phyloP scores from a whole-genome alignment of 2,888 invertebrate species.

The Pinctada fucata region DNA sequence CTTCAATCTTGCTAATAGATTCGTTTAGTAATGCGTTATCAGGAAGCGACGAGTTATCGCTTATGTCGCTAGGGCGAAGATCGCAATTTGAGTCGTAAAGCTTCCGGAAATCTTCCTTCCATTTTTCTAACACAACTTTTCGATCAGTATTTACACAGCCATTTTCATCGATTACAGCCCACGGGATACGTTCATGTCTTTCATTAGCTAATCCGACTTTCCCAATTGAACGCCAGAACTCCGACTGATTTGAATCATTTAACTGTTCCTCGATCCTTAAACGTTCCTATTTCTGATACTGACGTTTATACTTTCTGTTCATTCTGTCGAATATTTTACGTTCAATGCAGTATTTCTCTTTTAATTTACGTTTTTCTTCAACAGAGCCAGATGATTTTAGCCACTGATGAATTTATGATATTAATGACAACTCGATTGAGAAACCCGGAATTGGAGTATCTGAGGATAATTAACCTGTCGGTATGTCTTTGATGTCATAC shows the following conservation, averaged over 20 bases:
- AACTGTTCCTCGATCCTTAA: too few species aligned
- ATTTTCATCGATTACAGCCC: background rate
- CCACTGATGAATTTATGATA: too few species aligned
- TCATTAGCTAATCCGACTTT: slow-evolving; percentile 10
- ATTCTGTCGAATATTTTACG: too few species aligned
- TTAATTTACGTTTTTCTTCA: too few species aligned
- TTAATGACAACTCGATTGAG: too few species aligned
- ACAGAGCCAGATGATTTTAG: too few species aligned
- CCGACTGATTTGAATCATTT: background rate
- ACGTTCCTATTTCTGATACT: too few species aligned
- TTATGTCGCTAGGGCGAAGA: background rate
- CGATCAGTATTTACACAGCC: background rate
- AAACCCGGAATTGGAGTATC: too few species aligned
- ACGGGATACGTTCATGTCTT: slow-evolving; percentile 2
- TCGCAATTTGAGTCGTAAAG: background rate
- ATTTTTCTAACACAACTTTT: slow-evolving; percentile 4
- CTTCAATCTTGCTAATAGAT: background rate
- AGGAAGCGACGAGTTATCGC: background rate
- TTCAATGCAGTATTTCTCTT: too few species aligned
- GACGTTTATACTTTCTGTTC: too few species aligned
- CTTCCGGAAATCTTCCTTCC: background rate
- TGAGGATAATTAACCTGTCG: too few species aligned
- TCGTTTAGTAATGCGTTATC: background rate
- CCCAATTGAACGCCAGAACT: slow-evolving; percentile 7
- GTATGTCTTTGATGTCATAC: too few species aligned